These are phyloP conservation scores for Porites lutea DNA, from an alignment of 64 coral and sea anemone species.

Conservation along the genomic window DNA sequence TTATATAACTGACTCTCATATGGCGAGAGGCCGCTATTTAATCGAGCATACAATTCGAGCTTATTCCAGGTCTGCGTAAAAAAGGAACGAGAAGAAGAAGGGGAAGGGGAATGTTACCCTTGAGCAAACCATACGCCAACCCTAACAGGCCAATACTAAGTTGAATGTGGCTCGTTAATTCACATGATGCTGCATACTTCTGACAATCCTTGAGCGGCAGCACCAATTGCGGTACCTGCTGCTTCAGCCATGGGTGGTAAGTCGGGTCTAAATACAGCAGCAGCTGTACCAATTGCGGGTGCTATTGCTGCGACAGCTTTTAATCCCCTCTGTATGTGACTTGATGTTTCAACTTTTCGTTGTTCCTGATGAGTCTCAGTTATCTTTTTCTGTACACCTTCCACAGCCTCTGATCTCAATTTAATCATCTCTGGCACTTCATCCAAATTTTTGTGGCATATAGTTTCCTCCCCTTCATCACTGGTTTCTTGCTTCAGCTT, in stretches of 20 bases:
- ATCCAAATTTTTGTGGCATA: background rate
- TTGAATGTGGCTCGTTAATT: background rate
- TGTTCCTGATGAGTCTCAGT: background rate
- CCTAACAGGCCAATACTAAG: too few species aligned
- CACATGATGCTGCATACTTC: constrained; percentile 15
- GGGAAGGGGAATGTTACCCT: too few species aligned
- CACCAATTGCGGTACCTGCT: background rate
- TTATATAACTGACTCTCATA: too few species aligned
- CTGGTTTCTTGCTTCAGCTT: background rate
- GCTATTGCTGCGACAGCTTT: background rate
- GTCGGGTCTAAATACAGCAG: background rate
- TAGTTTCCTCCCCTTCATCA: background rate
- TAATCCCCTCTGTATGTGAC: background rate
- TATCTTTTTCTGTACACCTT: background rate
- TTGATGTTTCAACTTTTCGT: background rate
- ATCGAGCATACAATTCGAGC: too few species aligned
- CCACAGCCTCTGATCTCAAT: background rate
- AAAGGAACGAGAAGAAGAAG: too few species aligned
- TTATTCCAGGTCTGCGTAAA: too few species aligned
- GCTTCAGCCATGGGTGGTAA: background rate
- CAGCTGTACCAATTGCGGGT: background rate
- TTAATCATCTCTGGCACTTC: constrained; percentile 19
- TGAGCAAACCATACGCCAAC: too few species aligned
- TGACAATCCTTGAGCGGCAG: background rate
- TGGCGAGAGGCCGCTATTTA: too few species aligned